Evolutionary conservation across 2,797 vertebrate species (phyloP).

Genomic region (Pristis pectinata): DNA sequence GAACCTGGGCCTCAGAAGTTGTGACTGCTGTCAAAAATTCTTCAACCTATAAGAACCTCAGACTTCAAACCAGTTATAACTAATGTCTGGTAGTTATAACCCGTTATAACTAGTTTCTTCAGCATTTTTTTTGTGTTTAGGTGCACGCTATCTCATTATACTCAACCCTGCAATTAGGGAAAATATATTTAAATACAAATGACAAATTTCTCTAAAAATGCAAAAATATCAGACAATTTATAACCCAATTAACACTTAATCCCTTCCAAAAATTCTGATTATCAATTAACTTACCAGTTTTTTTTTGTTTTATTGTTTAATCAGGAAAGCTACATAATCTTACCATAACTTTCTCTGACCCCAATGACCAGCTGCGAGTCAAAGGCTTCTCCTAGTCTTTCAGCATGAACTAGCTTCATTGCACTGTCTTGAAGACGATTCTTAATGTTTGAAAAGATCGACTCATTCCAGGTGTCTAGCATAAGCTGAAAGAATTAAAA

Average conservation of each 20-base stretch:
- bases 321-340: slow-evolving; percentile 43
- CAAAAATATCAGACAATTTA: background rate
- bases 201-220: background rate
- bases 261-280: background rate
- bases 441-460: slow-evolving; percentile 97
- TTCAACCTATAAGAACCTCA: background rate
- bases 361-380: slow-evolving; percentile 94
- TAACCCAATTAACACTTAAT: background rate
- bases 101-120: background rate
- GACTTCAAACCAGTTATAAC: background rate
- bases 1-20: background rate
- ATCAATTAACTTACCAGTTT: background rate
- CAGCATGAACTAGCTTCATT: slow-evolving; percentile 93
- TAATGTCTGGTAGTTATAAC: background rate
- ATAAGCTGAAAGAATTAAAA: slow-evolving; percentile 67
- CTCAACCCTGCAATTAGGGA: background rate
- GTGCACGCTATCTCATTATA: too few relatives aligned
- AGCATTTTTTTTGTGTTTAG: background rate
- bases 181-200: background rate
- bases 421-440: slow-evolving; percentile 91
- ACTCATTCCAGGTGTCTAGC: slow-evolving; percentile 96
- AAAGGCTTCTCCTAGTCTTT: slow-evolving; percentile 88
- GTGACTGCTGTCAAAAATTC: background rate
- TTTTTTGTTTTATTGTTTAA: background rate
- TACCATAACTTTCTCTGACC: slow-evolving; percentile 91